Conservation (phyloP, 2,888 invertebrate genomes). For the Loripinus fragilis region DNA sequence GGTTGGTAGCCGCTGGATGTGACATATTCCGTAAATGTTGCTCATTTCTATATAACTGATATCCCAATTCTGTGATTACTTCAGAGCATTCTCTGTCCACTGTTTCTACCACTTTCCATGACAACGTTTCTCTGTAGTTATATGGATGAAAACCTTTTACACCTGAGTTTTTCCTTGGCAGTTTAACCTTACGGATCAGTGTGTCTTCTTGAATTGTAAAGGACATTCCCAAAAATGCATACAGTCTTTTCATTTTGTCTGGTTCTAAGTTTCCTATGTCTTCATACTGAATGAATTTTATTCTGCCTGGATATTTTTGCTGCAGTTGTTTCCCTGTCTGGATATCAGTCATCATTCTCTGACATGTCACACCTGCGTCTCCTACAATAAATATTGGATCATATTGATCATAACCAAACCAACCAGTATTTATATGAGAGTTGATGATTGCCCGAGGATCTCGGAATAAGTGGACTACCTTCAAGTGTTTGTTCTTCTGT, state of each 20-base stretch:
- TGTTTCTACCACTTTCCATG: background rate
- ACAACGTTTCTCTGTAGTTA: background rate
- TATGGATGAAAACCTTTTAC: conserved; percentile 11
- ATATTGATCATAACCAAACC: background rate
- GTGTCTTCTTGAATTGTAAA: conserved; percentile 18
- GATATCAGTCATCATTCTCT: conserved; percentile 45
- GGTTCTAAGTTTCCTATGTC: conserved; percentile 37
- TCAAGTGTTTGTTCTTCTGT: background rate
- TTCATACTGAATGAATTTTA: conserved; percentile 53
- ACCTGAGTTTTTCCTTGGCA: background rate
- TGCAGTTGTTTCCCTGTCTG: conserved; percentile 26
- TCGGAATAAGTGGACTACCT: background rate
- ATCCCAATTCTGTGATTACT: background rate
- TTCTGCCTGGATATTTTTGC: conserved; percentile 41
- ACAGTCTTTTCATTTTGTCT: conserved; percentile 33
- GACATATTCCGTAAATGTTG: background rate
- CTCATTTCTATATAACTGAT: background rate
- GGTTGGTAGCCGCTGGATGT: background rate
- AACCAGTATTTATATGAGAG: conserved; percentile 4
- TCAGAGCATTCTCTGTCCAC: background rate
- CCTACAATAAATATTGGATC: background rate
- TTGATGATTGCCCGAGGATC: background rate
- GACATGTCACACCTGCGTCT: conserved; percentile 35
- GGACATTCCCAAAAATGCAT: conserved; percentile 49
- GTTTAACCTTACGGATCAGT: background rate